Evolutionary conservation across 1,140 invertebrate genomes (phyloP).

Genomic region (Tetramorium simillimum): DNA sequence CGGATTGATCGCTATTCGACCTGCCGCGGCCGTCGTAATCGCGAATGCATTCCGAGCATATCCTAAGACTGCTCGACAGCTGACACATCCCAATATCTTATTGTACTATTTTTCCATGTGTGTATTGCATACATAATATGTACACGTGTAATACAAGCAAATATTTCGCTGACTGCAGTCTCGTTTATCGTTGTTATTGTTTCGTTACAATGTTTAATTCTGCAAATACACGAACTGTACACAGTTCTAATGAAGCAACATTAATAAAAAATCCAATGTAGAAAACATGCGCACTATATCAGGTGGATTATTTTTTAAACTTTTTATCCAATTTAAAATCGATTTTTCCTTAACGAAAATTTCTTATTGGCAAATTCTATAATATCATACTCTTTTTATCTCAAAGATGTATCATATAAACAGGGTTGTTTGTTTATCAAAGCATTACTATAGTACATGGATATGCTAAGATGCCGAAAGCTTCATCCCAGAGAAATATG

Average conservation of each 20-base stretch:
- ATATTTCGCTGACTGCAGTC: too few relatives aligned
- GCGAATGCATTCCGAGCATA: slow-evolving; percentile 16
- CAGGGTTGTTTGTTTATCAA: not conserved
- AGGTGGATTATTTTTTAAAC: too few relatives aligned
- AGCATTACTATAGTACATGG: slow-evolving; percentile 1
- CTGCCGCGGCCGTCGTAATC: slow-evolving; percentile 31
- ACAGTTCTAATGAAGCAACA: too few relatives aligned
- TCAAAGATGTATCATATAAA: not conserved
- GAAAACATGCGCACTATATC: too few relatives aligned
- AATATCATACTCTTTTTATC: not conserved
- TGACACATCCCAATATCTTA: slow-evolving; percentile 34
- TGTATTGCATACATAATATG: not conserved
- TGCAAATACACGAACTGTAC: too few relatives aligned
- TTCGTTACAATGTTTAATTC: not conserved
- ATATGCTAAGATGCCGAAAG: slow-evolving; percentile 8
- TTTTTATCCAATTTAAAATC: too few relatives aligned
- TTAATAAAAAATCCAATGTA: too few relatives aligned
- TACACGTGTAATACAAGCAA: not conserved
- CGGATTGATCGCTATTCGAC: slow-evolving; percentile 58
- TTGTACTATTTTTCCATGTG: not conserved
- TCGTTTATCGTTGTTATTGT: not conserved
- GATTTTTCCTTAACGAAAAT: too few relatives aligned
- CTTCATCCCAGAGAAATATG: not conserved
- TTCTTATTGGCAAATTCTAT: too few relatives aligned
- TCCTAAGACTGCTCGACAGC: slow-evolving; percentile 16